Base-by-base conservation (phyloP, 2,113 vertebrate genomes). In the Saguinus midas region DNA sequence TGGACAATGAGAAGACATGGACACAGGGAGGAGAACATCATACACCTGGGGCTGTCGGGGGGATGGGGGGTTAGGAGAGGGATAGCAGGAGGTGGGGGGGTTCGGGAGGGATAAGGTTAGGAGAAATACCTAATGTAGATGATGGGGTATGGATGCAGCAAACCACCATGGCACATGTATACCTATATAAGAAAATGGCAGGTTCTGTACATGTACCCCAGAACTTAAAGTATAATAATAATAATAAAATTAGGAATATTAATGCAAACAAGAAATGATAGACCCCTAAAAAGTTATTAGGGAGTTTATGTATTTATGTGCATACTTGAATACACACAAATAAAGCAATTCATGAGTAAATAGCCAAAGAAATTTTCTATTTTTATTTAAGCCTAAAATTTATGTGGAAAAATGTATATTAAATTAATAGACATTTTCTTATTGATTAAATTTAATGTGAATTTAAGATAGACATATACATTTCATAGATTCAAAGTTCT, bases 361-460 rank as follows among this genome's bases (percentile, higher is more conserved):
- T 27, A 40, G 7, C 40, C 40, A 27, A 25, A 23, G 12, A 75
- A 75, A 75, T 25, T 75, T 75, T 43, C 13, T 75, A 43, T 43
- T 43, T 45, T 43, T 75, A 13, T 27, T 27, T 75, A 27, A 27
- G 23, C 40, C 6, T 43, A 43, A 7, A 75, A 52, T 91, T 97
- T 93, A 80, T 66, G 12, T 50, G 7, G 75, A 88, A 43, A 89
- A 92, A 94, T 92, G 1, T 52, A 20, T 40, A 70, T 70, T 57
- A 35, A 55, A 96, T 82, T 90, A 89, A 32, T 84, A 72, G 72
- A 0, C 79, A 3, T 35, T 92, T 97, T 73, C 37, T 73, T 40
- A 58, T 52, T 85, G n/a, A 35, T 95, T 91, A 95, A 87, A 92
- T 92, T 96, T 96, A 94, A 93, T 75, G 78, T 2, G 12, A 35